Percentiles rank a stretch among this genome's conserved stretches.
phyloP scores from a whole-genome alignment of 2,113 vertebrate genomes.

The Rostratula benghalensis region DNA sequence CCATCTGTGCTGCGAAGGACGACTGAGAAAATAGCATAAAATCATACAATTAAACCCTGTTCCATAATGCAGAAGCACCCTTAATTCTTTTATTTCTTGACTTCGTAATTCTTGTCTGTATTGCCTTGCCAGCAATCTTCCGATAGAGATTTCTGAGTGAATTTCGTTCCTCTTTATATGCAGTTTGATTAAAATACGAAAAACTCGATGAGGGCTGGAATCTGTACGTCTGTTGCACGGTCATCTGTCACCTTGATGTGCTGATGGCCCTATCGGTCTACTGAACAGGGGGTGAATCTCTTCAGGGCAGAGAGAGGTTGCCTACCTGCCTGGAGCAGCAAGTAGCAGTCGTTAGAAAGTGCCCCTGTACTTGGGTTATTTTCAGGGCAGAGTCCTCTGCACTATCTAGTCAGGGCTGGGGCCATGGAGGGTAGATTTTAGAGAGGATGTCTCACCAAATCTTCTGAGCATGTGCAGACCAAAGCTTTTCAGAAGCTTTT shows the following conservation, averaged over 20 bases:
- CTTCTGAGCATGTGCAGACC: background rate
- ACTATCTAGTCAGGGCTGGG: background rate
- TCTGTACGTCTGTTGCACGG: background rate
- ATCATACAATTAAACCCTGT: constrained; percentile 7
- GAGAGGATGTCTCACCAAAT: background rate
- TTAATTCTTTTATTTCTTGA: constrained; percentile 1
- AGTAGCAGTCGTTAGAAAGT: background rate
- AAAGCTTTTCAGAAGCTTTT: constrained; percentile 18
- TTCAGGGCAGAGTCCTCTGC: background rate
- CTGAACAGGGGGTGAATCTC: background rate
- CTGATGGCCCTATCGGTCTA: background rate
- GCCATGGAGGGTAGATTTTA: background rate
- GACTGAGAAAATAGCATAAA: constrained; percentile 33
- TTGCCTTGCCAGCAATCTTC: constrained; percentile 7
- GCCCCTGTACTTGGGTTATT: background rate
- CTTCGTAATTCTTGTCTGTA: background rate
- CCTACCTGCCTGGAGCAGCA: background rate
- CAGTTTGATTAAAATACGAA: background rate
- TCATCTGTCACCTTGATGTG: background rate
- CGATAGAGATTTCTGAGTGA: background rate
- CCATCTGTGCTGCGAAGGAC: constrained; percentile 64
- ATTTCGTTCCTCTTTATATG: background rate
- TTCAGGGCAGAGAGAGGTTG: background rate
- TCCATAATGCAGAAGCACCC: background rate
- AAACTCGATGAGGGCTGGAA: background rate